Conservation (phyloP, 2,888 invertebrate species). For the Drosophila flavopinicola region DNA sequence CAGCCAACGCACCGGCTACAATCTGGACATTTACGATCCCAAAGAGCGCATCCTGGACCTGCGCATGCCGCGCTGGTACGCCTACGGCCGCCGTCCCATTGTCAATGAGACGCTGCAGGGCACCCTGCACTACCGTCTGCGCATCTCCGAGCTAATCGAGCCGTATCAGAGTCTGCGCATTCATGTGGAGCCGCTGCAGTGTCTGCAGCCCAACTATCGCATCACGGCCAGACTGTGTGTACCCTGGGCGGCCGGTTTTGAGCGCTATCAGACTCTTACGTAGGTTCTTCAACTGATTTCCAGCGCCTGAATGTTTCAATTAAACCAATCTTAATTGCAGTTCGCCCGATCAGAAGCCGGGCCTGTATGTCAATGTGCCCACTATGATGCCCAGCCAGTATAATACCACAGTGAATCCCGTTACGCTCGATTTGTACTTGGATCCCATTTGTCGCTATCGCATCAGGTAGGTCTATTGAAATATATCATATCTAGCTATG, state of each 20-base stretch:
- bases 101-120: constrained; percentile 86
- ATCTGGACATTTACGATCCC: constrained; percentile 87
- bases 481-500: neutral
- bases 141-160: constrained; percentile 86
- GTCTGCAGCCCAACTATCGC: constrained; percentile 82
- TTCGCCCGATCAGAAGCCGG: constrained; percentile 49
- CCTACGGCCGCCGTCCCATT: constrained; percentile 82
- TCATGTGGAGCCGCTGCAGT: constrained; percentile 85
- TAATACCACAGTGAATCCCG: constrained; percentile 83
- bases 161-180: constrained; percentile 87
- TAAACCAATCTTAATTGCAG: constrained; percentile 46
- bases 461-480: constrained; percentile 85
- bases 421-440: constrained; percentile 87
- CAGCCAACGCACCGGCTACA: constrained; percentile 85
- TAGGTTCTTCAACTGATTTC: constrained; percentile 64
- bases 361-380: constrained; percentile 86
- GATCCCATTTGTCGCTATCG: constrained; percentile 90
- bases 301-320: neutral
- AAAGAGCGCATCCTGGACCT: constrained; percentile 83
- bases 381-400: constrained; percentile 85
- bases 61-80: constrained; percentile 84
- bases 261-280: constrained; percentile 85
- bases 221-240: constrained; percentile 87
- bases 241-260: constrained; percentile 88
- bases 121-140: constrained; percentile 87